A percentile compares a stretch with the other conserved stretches of the same genome.
Evolutionary conservation across 2,113 vertebrate species (phyloP).

Genomic region (Lates calcarifer): DNA sequence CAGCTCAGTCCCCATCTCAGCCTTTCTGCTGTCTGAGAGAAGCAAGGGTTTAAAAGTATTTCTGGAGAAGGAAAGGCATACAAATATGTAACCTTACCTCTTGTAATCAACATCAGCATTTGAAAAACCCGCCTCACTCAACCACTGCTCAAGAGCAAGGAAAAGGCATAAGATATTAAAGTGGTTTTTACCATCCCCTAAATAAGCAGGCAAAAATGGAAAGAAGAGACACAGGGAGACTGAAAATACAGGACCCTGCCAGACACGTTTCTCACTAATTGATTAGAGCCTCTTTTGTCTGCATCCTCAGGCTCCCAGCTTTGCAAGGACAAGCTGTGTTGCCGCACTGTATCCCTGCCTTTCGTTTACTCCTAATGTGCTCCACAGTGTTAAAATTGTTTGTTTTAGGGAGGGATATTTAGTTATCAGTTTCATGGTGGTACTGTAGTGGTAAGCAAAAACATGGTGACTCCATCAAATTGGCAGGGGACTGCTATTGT

Average conservation of each 20-base stretch:
- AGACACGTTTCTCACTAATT: slow-evolving; percentile 70
- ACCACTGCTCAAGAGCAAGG: background rate
- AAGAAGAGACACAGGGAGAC: slow-evolving; percentile 38
- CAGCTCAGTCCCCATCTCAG: background rate
- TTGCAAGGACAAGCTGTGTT: slow-evolving; percentile 45
- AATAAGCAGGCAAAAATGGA: slow-evolving; percentile 64
- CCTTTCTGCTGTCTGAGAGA: background rate
- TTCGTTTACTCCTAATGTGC: slow-evolving; percentile 50
- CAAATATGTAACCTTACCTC: background rate
- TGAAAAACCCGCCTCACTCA: slow-evolving; percentile 3
- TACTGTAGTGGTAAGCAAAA: background rate
- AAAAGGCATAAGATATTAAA: slow-evolving; percentile 69
- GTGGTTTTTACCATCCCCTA: slow-evolving; percentile 58
- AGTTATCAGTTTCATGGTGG: background rate
- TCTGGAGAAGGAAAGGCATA: background rate
- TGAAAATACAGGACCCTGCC: slow-evolving; percentile 56
- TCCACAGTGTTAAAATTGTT: slow-evolving; percentile 30
- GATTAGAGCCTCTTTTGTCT: slow-evolving; percentile 65
- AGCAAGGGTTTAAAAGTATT: slow-evolving; percentile 3
- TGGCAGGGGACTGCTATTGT: background rate
- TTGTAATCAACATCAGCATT: slow-evolving; percentile 34
- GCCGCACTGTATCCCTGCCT: slow-evolving; percentile 30
- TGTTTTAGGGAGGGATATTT: slow-evolving; percentile 27
- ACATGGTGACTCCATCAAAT: slow-evolving; percentile 7
- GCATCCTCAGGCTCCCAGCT: slow-evolving; percentile 43